Conservation (phyloP, 2,113 vertebrate genomes). For the Megaptera novaeangliae region DNA sequence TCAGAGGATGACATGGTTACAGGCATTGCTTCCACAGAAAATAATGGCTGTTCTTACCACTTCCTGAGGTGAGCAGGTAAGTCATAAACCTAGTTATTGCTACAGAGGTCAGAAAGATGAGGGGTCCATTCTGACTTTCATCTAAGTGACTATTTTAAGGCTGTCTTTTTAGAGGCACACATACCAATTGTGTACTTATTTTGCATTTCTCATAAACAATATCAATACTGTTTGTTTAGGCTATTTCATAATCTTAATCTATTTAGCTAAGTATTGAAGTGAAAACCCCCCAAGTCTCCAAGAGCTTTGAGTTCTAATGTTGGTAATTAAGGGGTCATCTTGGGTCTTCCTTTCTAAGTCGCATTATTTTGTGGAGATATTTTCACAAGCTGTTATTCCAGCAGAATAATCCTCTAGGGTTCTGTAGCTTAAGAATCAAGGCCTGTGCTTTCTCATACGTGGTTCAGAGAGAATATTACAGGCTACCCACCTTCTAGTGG, state of each 20-base stretch:
- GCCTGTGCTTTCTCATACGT: background rate
- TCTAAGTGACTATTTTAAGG: background rate
- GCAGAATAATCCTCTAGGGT: background rate
- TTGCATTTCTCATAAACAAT: background rate
- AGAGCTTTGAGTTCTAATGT: conserved; percentile 38
- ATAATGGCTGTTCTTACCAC: conserved; percentile 12
- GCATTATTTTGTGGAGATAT: background rate
- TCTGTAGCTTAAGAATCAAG: background rate
- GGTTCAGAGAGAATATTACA: conserved; percentile 54
- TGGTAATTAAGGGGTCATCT: conserved; percentile 18
- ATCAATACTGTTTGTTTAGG: background rate
- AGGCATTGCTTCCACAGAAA: background rate
- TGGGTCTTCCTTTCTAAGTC: conserved; percentile 4
- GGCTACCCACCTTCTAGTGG: background rate
- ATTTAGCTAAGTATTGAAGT: background rate
- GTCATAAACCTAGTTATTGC: conserved; percentile 1
- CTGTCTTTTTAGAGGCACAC: background rate
- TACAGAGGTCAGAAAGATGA: background rate
- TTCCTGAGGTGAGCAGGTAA: conserved; percentile 27
- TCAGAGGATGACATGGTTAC: conserved; percentile 28
- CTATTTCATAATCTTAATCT: background rate
- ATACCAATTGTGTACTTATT: conserved; percentile 22
- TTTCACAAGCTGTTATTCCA: conserved; percentile 31
- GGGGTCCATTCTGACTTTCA: background rate
- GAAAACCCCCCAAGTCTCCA: background rate